A percentile compares a stretch with the other conserved stretches of the same genome.
These are phyloP conservation scores for Whitmania pigra DNA, from an alignment of 1,140 invertebrate species.

Conservation along the genomic window DNA sequence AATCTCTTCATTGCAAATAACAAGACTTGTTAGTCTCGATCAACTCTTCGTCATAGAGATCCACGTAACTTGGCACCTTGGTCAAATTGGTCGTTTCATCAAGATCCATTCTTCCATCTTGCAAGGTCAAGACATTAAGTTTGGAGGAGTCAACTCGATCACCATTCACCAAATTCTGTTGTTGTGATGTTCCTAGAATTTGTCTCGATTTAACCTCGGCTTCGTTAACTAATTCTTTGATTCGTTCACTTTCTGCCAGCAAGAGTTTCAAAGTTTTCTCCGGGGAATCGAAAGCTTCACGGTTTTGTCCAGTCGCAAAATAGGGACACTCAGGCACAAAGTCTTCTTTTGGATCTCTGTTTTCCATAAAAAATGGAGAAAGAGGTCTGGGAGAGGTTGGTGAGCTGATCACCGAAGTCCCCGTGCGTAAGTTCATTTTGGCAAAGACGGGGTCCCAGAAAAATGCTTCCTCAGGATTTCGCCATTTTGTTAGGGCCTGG, in stretches of 20 bases:
- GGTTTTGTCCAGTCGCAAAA: not conserved
- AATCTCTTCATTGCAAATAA: conserved; percentile 16
- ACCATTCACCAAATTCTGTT: not conserved
- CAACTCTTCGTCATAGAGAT: conserved; percentile 23
- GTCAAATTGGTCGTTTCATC: not conserved
- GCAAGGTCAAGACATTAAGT: not conserved
- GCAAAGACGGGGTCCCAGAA: conserved; percentile 24
- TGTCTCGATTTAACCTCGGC: conserved; percentile 12
- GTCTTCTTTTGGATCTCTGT: not conserved
- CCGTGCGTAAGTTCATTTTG: not conserved
- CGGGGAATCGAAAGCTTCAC: not conserved
- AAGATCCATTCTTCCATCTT: too few relatives aligned
- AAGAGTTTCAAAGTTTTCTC: conserved; percentile 18
- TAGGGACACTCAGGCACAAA: not conserved
- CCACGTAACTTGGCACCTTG: conserved; percentile 20
- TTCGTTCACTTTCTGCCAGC: conserved; percentile 18
- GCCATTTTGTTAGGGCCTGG: not conserved
- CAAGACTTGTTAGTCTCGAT: conserved; percentile 20
- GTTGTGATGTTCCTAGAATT: not conserved
- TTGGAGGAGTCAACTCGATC: not conserved
- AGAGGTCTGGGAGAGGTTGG: conserved; percentile 11
- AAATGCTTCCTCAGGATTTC: conserved; percentile 22
- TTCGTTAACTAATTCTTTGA: conserved; percentile 16
- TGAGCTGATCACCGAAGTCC: conserved; percentile 3
- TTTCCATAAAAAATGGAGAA: conserved; percentile 16